Evolutionary conservation across 2,888 invertebrate species (phyloP).

Genomic region (Amiota mariae): DNA sequence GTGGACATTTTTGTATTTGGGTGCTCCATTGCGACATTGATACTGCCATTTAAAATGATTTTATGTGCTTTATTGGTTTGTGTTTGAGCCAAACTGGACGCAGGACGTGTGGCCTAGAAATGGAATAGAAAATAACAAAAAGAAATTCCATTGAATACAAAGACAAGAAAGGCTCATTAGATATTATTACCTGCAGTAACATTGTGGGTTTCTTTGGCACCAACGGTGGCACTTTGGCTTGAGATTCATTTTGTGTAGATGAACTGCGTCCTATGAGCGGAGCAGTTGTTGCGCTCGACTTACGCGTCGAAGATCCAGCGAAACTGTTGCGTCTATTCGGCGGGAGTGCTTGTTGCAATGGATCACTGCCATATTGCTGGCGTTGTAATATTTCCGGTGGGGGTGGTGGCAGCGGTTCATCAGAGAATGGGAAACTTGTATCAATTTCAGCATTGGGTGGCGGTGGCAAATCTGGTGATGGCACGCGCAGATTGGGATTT

Average conservation of each 20-base stretch:
- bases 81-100: slow-evolving; percentile 58
- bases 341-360: slow-evolving; percentile 63
- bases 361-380: slow-evolving; percentile 38
- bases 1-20: slow-evolving; percentile 50
- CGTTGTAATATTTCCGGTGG: slow-evolving; percentile 72
- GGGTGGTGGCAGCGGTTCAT: slow-evolving; percentile 73
- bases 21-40: slow-evolving; percentile 39
- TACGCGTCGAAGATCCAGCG: slow-evolving; percentile 72
- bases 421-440: slow-evolving; percentile 64
- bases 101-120: slow-evolving; percentile 48
- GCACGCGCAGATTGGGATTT: slow-evolving; percentile 78
- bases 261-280: slow-evolving; percentile 44
- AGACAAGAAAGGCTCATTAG: not conserved
- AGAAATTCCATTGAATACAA: not conserved
- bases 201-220: slow-evolving; percentile 71
- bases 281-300: slow-evolving; percentile 56
- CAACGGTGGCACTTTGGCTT: slow-evolving; percentile 64
- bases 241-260: slow-evolving; percentile 42
- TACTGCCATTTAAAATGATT: slow-evolving; percentile 61
- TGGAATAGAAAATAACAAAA: not conserved
- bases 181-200: slow-evolving; percentile 61
- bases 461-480: slow-evolving; percentile 73
- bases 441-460: slow-evolving; percentile 70
- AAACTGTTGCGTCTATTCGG: slow-evolving; percentile 73
- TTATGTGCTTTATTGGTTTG: slow-evolving; percentile 60